These are phyloP conservation scores for Hemicordylus capensis DNA, from an alignment of 2,113 vertebrate genomes.

Conservation along the genomic window DNA sequence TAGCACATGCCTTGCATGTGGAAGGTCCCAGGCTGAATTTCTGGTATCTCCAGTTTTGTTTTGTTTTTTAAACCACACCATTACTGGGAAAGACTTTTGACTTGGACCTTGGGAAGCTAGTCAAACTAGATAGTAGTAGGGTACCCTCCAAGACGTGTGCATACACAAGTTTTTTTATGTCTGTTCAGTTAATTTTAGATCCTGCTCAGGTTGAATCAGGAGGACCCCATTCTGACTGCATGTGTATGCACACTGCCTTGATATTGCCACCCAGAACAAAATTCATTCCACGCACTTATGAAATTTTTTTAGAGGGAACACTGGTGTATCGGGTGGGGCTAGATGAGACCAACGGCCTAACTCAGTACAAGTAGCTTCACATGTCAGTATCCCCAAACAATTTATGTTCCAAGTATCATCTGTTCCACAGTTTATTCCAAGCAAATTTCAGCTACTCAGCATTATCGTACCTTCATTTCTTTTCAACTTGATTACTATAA, in stretches of 20 bases:
- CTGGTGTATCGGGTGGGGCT: too few species aligned
- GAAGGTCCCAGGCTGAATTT: neutral
- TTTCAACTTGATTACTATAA: slow-evolving; percentile 24
- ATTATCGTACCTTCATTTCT: slow-evolving; percentile 22
- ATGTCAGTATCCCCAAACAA: neutral
- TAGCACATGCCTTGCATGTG: neutral
- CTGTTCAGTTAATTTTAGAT: too few species aligned
- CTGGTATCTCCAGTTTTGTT: neutral
- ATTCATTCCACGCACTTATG: too few species aligned
- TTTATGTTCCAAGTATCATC: neutral
- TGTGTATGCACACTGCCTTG: too few species aligned
- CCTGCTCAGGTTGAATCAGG: too few species aligned
- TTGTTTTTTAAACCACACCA: neutral
- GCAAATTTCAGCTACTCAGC: neutral
- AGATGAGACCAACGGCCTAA: neutral
- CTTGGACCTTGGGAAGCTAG: too few species aligned
- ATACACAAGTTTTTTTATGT: too few species aligned
- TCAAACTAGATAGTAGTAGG: neutral
- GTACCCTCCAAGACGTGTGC: too few species aligned
- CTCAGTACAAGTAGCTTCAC: too few species aligned
- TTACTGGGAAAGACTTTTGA: neutral
- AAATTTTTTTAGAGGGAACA: too few species aligned
- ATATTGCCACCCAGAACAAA: too few species aligned
- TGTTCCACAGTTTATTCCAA: neutral
- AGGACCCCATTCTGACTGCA: too few species aligned